Evolutionary conservation across 2,797 vertebrate genomes (phyloP), one percentile per base, ranked within the genome.

Genomic region (Lycodopsis pacificus): DNA sequence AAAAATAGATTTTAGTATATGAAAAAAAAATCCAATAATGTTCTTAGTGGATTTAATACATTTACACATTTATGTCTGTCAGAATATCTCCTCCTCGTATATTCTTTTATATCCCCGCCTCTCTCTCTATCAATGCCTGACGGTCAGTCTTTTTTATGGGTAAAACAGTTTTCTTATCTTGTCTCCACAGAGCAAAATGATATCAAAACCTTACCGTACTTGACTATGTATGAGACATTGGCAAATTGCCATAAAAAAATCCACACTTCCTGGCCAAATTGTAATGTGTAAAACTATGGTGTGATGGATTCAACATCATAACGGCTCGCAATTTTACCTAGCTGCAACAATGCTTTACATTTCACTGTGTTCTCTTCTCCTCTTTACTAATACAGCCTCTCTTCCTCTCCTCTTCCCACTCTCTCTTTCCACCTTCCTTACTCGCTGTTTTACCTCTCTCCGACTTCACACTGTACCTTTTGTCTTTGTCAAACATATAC

Each of bases 141-240:
- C 77, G 82, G 71, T 77, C 57, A 58, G 78, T 53, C 73, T 63
- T 89, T 88, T 40, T 82, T 57, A 88, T 82, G 62, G 58, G 64
- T 56, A 79, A 81, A 89, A 84, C 74, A 51, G 65, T 84, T 81
- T 88, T 76, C 77, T 87, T 85, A 78, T 90, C 81, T 85, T 72
- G 57, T 86, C 77, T 82, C 67, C 44, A 64, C 67, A 51, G 58
- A 78, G 51, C 25, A 77, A 79, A 85, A 77, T 80, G 59, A 80
- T 86, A 83, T 76, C 80, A 82, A 88, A 83, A 77, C 58, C 59
- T 73, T 38, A 54, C 76, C 81, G 83, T 73, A 72, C 73, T 79
- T 80, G 62, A 81, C 70, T 89, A 86, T 89, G 84, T 67, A 87
- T 89, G 79, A 90, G 82, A 77, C 57, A 67, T 9, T 79, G 62